Percentiles rank a stretch among this genome's conserved stretches.
phyloP scores from a whole-genome alignment of 2,888 invertebrate genomes.

The Ophion costatus region DNA sequence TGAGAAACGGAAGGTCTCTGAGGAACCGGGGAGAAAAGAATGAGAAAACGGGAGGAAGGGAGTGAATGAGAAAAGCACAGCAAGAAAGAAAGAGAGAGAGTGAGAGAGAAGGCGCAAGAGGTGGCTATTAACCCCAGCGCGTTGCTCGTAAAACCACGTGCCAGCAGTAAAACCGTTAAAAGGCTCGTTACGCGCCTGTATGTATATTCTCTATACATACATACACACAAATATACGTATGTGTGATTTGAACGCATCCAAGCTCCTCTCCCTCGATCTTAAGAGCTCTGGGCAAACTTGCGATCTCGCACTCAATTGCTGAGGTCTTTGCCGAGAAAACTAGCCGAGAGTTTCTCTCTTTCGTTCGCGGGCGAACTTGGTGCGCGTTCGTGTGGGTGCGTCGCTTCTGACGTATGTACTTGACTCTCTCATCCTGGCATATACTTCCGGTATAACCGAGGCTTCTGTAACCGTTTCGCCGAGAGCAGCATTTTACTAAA shows the following conservation, averaged over 20 bases:
- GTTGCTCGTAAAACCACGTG: conserved; percentile 69
- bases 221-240: conserved; percentile 33
- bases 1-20: conserved; percentile 62
- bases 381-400: conserved; percentile 19
- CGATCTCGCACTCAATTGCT: conserved; percentile 53
- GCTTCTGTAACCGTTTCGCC: conserved; percentile 29
- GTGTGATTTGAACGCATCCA: conserved; percentile 39
- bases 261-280: conserved; percentile 21
- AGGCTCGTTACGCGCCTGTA: conserved; percentile 70
- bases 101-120: conserved; percentile 52
- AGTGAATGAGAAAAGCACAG: conserved; percentile 9
- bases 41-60: not conserved
- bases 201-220: conserved; percentile 55
- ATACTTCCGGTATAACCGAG: conserved; percentile 48
- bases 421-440: conserved; percentile 13
- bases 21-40: conserved; percentile 13
- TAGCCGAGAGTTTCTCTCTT: conserved; percentile 36
- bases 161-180: conserved; percentile 70
- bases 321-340: conserved; percentile 49
- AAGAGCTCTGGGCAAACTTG: conserved; percentile 43
- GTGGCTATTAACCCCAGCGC: conserved; percentile 69
- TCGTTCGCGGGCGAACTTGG: conserved; percentile 9
- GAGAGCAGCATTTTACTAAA: conserved; percentile 46
- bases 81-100: not conserved
- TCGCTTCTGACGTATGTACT: conserved; percentile 34